Evolutionary conservation across 53 echinoderm and acorn worm genomes (phyloP).

Genomic region (Glandiceps talaboti): DNA sequence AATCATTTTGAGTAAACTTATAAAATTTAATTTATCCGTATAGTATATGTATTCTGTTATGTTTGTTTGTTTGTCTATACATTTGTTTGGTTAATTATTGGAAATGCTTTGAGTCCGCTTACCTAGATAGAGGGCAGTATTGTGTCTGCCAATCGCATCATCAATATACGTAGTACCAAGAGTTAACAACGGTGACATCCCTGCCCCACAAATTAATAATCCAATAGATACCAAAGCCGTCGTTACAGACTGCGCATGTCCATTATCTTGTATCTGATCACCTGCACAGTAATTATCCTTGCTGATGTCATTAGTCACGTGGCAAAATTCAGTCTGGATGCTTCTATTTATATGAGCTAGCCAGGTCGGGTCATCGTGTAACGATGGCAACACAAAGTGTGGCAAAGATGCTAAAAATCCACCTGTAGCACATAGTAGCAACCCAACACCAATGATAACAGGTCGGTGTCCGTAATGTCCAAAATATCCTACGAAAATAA

Average conservation of each 20-base stretch:
- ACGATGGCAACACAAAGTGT: not conserved
- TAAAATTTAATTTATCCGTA: no score
- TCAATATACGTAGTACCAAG: not conserved
- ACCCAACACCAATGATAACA: not conserved
- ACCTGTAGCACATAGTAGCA: not conserved
- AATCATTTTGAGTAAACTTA: no score
- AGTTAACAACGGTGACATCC: not conserved
- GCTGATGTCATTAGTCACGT: not conserved
- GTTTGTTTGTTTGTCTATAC: no score
- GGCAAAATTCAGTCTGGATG: not conserved
- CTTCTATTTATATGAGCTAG: not conserved
- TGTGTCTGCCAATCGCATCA: not conserved
- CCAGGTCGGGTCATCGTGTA: not conserved
- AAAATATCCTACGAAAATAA: not conserved
- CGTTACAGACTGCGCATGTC: not conserved
- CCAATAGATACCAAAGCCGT: not conserved
- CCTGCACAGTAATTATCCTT: not conserved
- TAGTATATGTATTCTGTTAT: no score
- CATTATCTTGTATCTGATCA: not conserved
- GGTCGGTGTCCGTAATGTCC: not conserved
- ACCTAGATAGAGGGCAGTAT: not conserved
- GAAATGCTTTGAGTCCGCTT: no score
- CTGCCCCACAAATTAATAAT: not conserved
- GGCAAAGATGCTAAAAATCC: not conserved
- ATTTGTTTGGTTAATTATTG: no score